A percentile compares a stretch with the other conserved stretches of the same genome.
Conservation (phyloP, 2,113 vertebrate genomes). For the Cyprinodon variegatus region DNA sequence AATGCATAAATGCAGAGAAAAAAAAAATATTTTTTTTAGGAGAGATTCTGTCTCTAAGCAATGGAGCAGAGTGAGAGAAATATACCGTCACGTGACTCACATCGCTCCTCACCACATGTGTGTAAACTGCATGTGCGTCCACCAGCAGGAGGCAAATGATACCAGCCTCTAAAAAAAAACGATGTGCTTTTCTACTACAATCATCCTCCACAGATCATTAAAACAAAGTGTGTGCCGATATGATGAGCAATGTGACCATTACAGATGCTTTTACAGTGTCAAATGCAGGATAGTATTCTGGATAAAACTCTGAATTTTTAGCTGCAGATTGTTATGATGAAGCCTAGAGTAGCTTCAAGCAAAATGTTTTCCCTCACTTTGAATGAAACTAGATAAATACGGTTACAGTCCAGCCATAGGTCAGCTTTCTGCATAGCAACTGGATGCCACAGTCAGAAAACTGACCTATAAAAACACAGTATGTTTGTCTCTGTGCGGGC, state of each 20-base stretch:
- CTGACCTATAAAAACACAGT: slow-evolving; percentile 69
- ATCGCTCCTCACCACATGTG: background rate
- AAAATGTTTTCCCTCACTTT: slow-evolving; percentile 32
- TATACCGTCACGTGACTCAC: background rate
- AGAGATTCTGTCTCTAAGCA: slow-evolving; percentile 6
- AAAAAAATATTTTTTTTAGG: background rate
- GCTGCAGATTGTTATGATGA: background rate
- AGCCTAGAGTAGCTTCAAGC: slow-evolving; percentile 20
- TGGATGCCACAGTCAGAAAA: slow-evolving; percentile 57
- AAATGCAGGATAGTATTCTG: background rate
- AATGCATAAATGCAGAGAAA: background rate
- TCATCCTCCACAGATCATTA: background rate
- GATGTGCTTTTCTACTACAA: background rate
- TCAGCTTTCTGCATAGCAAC: slow-evolving; percentile 76
- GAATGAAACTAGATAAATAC: slow-evolving; percentile 47
- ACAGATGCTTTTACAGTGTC: background rate
- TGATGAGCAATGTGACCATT: background rate
- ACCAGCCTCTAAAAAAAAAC: background rate
- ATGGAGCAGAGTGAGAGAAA: slow-evolving; percentile 7
- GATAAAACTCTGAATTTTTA: background rate
- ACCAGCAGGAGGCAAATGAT: slow-evolving; percentile 1
- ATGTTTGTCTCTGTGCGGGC: slow-evolving; percentile 37
- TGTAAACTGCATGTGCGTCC: background rate
- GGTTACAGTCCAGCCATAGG: slow-evolving; percentile 58
- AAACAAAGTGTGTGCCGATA: slow-evolving; percentile 1